phyloP scores from a whole-genome alignment of 2,888 invertebrate species.

The Hydropsyche betteni region DNA sequence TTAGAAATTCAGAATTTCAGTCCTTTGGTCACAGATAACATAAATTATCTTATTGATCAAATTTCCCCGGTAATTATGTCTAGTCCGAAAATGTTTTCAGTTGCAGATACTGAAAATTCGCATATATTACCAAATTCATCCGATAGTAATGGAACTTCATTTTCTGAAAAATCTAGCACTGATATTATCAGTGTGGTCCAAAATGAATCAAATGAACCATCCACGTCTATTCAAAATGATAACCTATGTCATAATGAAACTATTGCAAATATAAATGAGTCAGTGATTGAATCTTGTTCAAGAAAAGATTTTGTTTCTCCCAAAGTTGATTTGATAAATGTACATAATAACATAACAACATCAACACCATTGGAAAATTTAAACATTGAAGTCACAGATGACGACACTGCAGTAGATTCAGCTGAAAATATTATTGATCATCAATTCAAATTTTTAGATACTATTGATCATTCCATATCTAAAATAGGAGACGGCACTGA shows the following conservation, averaged over 20 bases:
- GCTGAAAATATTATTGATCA: constrained; percentile 50
- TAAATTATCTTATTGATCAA: neutral
- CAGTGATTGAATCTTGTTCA: neutral
- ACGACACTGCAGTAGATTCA: constrained; percentile 41
- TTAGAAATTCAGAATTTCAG: neutral
- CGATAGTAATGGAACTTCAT: constrained; percentile 53
- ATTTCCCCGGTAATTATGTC: neutral
- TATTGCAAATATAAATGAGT: neutral
- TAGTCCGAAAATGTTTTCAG: constrained; percentile 17
- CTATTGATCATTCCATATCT: constrained; percentile 33
- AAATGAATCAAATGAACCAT: neutral
- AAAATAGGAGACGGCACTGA: constrained; percentile 42
- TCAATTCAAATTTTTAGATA: constrained; percentile 51
- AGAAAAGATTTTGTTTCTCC: neutral
- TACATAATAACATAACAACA: neutral
- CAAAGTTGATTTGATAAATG: neutral
- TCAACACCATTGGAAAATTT: constrained; percentile 9
- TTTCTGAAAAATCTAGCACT: constrained; percentile 3
- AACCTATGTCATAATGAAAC: neutral
- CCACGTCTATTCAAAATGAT: neutral
- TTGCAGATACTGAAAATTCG: constrained; percentile 27
- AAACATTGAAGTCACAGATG: constrained; percentile 25
- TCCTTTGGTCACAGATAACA: neutral
- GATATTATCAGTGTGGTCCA: neutral
- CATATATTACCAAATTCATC: constrained; percentile 51